Base-by-base conservation (phyloP, 2,888 invertebrate species). In the Thyatira batis region DNA sequence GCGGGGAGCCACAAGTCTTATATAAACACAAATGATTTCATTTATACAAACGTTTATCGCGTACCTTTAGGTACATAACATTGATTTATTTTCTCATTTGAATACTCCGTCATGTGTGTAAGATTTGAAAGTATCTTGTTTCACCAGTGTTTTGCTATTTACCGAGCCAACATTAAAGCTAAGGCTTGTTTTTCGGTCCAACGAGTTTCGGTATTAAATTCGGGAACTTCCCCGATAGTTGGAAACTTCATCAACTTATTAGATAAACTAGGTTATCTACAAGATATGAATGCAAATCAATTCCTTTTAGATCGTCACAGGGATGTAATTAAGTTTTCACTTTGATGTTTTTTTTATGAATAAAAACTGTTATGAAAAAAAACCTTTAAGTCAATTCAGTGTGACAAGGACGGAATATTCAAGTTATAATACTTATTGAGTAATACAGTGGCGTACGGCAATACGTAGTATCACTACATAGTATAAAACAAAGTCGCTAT, bases 121-220 rank as follows among this genome's bases (percentile, higher is more conserved):
- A 27, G 17, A 46, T 46, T 46, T 9, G 46, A 27, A 46, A 27
- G 46, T 46, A 27, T 48, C 28, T 28, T 20, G 48, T 48, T 28
- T 27, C 28, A 9, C 20, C 25, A 28, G 48, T 48, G 28, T 28
- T 27, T 17, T 20, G 28, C 28, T 48, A 28, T 48, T 48, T 17
- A 48, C 48, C 27, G 28, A 48, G 11, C 48, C 48, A 8, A 25
- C 48, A 33, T 45, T 45, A 54, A 56, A 65, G 61, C 61, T 56
- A 53, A 49, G 56, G 54, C 62, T 65, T 70, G 69, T 77, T 73
- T 75, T 78, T 73, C 78, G 68, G 73, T 57, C 69, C 71, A 75
- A 63, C 71, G 73, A 67, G 58, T 65, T 68, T 62, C 67, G 68
- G 70, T 76, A 72, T 76, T 75, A 76, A 76, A 76, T 76, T 72